Evolutionary conservation across 2,888 invertebrate genomes (phyloP), one percentile per base, ranked within the genome.

Genomic region (Gastracanthus pulcherrimus): DNA sequence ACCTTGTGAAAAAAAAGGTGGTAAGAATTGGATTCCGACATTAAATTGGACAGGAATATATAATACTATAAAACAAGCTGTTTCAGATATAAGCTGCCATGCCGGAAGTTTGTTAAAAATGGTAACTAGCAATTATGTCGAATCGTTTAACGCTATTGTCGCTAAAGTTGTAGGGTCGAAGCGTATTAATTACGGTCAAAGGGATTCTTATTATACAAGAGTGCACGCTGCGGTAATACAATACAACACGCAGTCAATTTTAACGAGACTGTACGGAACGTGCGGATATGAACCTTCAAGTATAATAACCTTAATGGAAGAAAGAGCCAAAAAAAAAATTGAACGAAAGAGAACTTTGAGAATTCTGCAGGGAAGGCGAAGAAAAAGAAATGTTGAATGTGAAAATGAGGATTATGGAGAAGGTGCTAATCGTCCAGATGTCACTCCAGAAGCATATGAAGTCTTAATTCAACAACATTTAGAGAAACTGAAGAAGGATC

Each of bases 361-460:
- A 45, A 82, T 62, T 13, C 26, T 19, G 36, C 19, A 29, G 34
- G 36, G 16, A 41, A 26, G 29, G n/a, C 0, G 7, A 23, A n/a
- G 29, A 38, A 38, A 4, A 29, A 38, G 23, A 13, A 38, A 62
- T 0, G 51, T 23, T 0, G 34, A 48, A 45, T 60, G 23, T 48
- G 71, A 16, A 29, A 82, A 86, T 55, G 74, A 83, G 58, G 31
- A 78, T 72, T 84, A 86, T 58, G 85, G 84, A 36, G 81, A 78
- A 9, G 36, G 81, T 29, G 79, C 81, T 13, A 67, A 83, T 38
- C 80, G 77, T 36, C 83, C 85, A 16, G 85, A 86, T 71, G 16
- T 83, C n/a, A 69, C 76, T 36, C 31, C 66, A 36, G 69, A 83
- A 48, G 55, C 36, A 11, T 81, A 75, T 1, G 66, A 82, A 9